A percentile compares a stretch with the other conserved stretches of the same genome.
phyloP scores from a whole-genome alignment of 1,140 invertebrate species.

The Eupristina koningsbergeri region DNA sequence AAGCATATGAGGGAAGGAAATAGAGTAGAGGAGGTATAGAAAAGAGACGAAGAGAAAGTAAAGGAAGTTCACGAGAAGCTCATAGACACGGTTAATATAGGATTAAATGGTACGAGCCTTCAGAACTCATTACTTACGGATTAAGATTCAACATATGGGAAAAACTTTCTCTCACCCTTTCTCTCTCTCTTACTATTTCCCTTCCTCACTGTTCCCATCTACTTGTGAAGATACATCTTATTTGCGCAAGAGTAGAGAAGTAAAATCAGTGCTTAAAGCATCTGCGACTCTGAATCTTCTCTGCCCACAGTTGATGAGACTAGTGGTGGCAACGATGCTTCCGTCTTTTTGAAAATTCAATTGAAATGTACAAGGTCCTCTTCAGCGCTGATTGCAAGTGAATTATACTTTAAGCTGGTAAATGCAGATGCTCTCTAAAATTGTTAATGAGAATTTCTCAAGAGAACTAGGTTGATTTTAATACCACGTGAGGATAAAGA shows the following conservation, averaged over 20 bases:
- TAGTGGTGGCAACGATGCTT: background rate
- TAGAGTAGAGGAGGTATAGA: background rate
- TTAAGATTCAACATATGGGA: conserved; percentile 51
- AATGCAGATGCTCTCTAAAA: background rate
- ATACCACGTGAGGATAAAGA: background rate
- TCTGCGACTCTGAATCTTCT: background rate
- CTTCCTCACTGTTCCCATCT: background rate
- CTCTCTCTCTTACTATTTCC: background rate
- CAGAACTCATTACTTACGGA: conserved; percentile 54
- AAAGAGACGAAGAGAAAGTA: background rate
- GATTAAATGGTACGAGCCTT: conserved; percentile 49
- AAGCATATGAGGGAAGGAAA: background rate
- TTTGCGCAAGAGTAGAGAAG: background rate
- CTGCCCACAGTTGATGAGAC: background rate
- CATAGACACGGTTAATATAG: conserved; percentile 54
- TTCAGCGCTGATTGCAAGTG: background rate
- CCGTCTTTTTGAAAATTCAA: conserved; percentile 4
- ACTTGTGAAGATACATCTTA: background rate
- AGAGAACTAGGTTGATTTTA: background rate
- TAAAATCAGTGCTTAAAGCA: conserved; percentile 21
- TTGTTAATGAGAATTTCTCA: conserved; percentile 28
- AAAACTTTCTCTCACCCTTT: background rate
- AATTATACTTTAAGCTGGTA: conserved; percentile 20
- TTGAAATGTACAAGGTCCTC: background rate
- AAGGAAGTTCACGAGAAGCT: background rate